Conservation (phyloP, 2,888 invertebrate genomes). For the Biston betularia region DNA sequence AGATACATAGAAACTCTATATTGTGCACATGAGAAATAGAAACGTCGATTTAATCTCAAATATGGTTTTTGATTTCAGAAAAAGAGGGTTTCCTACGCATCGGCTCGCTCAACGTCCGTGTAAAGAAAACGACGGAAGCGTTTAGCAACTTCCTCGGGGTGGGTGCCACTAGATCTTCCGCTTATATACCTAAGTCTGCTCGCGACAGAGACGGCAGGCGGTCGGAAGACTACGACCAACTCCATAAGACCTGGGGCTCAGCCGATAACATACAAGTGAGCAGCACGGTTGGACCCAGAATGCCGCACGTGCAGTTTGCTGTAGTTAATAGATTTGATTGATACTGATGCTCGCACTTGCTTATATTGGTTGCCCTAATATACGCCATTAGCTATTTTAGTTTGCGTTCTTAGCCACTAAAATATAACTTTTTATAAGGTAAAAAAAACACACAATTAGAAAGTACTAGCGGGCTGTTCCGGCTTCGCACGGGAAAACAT, state of each 20-base stretch:
- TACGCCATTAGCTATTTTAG: too few species aligned
- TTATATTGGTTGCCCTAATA: not conserved
- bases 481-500: too few species aligned
- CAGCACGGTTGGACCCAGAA: constrained; percentile 1
- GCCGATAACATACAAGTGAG: constrained; percentile 93
- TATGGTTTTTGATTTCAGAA: constrained; percentile 84
- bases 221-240: constrained; percentile 86
- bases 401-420: too few species aligned
- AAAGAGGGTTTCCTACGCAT: constrained; percentile 97
- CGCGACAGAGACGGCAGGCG: constrained; percentile 68
- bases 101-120: constrained; percentile 96
- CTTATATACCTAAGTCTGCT: constrained; percentile 75
- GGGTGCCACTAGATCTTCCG: constrained; percentile 85
- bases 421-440: too few species aligned
- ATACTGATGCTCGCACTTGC: constrained; percentile 9
- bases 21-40: too few species aligned
- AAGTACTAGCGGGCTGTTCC: too few species aligned
- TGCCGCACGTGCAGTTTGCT: constrained; percentile 13
- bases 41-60: too few species aligned
- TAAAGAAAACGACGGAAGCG: constrained; percentile 96
- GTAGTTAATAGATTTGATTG: not conserved
- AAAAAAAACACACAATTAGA: too few species aligned
- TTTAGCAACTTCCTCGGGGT: constrained; percentile 96
- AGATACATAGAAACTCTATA: too few species aligned
- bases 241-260: constrained; percentile 96